These are phyloP conservation scores for Macrochelys suwanniensis DNA, from an alignment of 2,797 vertebrate species.

Conservation along the genomic window DNA sequence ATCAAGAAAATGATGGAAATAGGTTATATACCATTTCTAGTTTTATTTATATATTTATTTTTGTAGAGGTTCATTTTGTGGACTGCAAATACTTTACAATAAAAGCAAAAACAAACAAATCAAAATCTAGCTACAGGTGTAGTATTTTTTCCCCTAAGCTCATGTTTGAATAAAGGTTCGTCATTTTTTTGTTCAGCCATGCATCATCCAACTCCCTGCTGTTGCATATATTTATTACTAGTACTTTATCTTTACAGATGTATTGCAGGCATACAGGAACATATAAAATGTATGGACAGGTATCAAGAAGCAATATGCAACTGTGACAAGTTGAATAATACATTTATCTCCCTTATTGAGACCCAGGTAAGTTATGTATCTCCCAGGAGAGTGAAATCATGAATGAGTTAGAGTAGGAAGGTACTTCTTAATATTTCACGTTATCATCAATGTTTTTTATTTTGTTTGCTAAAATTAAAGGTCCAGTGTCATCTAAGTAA, in stretches of 20 bases:
- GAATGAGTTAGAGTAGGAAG: background rate
- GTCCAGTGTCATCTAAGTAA: background rate
- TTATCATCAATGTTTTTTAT: rapidly evolving
- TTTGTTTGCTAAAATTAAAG: background rate
- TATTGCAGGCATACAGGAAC: background rate
- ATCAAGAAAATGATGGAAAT: slow-evolving; percentile 6
- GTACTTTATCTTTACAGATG: background rate
- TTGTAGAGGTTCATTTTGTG: background rate
- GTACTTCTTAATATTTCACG: rapidly evolving
- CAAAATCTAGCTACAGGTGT: background rate
- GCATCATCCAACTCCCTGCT: background rate
- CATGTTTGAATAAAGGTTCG: background rate
- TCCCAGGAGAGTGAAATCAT: background rate
- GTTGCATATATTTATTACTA: background rate
- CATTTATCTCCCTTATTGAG: background rate
- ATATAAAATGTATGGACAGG: background rate
- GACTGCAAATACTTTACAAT: background rate
- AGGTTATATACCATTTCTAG: background rate
- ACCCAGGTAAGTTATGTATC: background rate
- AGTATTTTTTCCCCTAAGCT: background rate
- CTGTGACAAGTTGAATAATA: slow-evolving; percentile 12
- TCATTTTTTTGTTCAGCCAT: background rate
- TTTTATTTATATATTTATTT: background rate
- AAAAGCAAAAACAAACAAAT: slow-evolving; percentile 33
- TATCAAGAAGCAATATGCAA: background rate